phyloP scores from a whole-genome alignment of 2,888 invertebrate genomes.

The Eristalis intricaria region DNA sequence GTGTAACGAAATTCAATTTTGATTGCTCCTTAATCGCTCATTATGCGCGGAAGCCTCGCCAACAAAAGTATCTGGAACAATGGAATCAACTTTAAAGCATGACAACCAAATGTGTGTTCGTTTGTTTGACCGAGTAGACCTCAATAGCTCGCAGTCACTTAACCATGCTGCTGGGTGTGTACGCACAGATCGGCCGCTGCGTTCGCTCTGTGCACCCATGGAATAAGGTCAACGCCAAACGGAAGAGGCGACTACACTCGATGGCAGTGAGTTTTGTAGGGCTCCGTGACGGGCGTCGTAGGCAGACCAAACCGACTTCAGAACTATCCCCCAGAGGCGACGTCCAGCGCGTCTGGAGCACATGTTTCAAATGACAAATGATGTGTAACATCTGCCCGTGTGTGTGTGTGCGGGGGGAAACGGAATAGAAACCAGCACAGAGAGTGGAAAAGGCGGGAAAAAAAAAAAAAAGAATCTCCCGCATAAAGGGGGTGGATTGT shows the following conservation, averaged over 20 bases:
- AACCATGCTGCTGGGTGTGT: constrained; percentile 44
- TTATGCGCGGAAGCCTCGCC: constrained; percentile 51
- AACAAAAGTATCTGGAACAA: constrained; percentile 53
- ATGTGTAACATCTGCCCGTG: constrained; percentile 57
- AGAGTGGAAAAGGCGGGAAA: neutral
- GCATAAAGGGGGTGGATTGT: constrained; percentile 37
- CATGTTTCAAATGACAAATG: constrained; percentile 71
- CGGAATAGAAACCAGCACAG: constrained; percentile 1
- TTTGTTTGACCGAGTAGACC: constrained; percentile 2
- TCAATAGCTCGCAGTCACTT: constrained; percentile 19
- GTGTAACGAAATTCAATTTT: constrained; percentile 64
- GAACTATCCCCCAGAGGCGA: neutral
- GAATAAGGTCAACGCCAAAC: constrained; percentile 58
- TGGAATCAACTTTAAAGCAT: constrained; percentile 41
- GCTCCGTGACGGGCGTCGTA: neutral
- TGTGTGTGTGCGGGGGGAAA: neutral
- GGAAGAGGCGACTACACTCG: constrained; percentile 24
- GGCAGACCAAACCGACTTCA: neutral
- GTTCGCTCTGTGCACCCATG: constrained; percentile 18
- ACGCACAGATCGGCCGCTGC: neutral
- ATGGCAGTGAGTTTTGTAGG: neutral
- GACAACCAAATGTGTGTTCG: constrained; percentile 1
- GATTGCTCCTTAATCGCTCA: constrained; percentile 64
- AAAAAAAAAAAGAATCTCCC: constrained; percentile 13
- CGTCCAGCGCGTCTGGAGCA: constrained; percentile 43